phyloP scores from a whole-genome alignment of 2,113 vertebrate genomes.

The Felis catus region DNA sequence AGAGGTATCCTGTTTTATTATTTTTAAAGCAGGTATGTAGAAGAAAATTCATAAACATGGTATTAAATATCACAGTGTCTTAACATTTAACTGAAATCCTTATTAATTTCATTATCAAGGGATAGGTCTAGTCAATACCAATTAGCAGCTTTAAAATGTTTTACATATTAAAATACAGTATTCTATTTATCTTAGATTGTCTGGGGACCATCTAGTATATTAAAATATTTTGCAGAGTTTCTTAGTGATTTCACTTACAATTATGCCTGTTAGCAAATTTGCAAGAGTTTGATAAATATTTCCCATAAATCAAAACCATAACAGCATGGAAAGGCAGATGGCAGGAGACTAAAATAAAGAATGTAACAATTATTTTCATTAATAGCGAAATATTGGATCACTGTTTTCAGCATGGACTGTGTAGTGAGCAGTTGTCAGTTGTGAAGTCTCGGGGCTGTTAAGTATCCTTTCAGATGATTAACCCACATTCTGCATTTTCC shows the following conservation, averaged over 20 bases:
- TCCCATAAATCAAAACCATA: constrained; percentile 85
- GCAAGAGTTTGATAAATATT: constrained; percentile 85
- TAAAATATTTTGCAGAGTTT: constrained; percentile 83
- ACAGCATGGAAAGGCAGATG: constrained; percentile 84
- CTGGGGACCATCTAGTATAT: constrained; percentile 82
- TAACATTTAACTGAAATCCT: constrained; percentile 69
- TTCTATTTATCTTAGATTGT: constrained; percentile 84
- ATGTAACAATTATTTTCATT: constrained; percentile 84
- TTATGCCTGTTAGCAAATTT: constrained; percentile 85
- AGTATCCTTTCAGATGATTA: constrained; percentile 62
- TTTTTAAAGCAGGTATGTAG: background rate
- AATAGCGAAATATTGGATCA: constrained; percentile 78
- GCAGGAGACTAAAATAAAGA: constrained; percentile 81
- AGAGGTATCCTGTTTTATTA: background rate
- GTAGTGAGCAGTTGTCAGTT: constrained; percentile 72
- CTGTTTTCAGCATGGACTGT: constrained; percentile 74
- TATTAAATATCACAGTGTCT: constrained; percentile 69
- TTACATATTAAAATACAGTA: constrained; percentile 83
- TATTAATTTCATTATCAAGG: constrained; percentile 82
- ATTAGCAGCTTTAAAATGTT: constrained; percentile 80
- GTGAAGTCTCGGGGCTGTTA: constrained; percentile 71
- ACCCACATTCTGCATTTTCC: background rate
- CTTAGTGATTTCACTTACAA: constrained; percentile 80
- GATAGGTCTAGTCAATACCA: constrained; percentile 71
- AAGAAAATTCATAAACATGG: constrained; percentile 36